Base-by-base conservation (phyloP, 2,888 invertebrate species). In the Allophyes oxyacanthae region DNA sequence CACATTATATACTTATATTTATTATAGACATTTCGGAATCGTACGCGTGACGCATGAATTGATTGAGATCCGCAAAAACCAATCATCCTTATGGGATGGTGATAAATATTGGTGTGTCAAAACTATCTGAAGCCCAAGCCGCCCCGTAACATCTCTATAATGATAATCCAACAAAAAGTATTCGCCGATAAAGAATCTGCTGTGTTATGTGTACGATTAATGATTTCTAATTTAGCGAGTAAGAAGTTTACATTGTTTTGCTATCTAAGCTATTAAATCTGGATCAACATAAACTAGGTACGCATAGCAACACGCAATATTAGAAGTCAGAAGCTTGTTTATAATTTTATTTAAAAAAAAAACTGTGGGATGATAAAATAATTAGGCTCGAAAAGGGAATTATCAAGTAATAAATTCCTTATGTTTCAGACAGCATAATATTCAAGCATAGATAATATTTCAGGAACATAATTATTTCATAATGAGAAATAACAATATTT, bases 301-400 rank as follows among this genome's bases (percentile, higher is more conserved):
- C 10, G 14, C 6, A 20, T 32, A 32, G 15, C 15, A 30, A 13
- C 33, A 30, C 7, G 10, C 28, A n/a, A 53, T 11, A 11, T 14
- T 32, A 36, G 25, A 20, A 49, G 20, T n/a, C 6, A 30, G 34
- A 53, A 53, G 15, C 28, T 26, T 2, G 7, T 42, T 11, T 26
- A 14, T 26, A 59, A 46, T 34, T 32, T 6, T 28, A 36, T 32
- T 32, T 32, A 33, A 45, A 44, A 44, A 50, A 42, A 8, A 48
- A 48, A 48, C 44, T n/a, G 46, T 52, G 43, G 65, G 45, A 15
- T 37, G 51, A 41, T 41, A 42, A 53, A 37, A 41, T 53, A 53
- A 63, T 52, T 26, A 51, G 34, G 6, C 10, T 7, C 13, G 2
- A 33, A 38, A 49, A 46, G 37, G 13, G 13, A 11, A 56, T 38